Evolutionary conservation across 1,140 invertebrate species (phyloP), one percentile per base, ranked within the genome.

Genomic region (Bemisia tabaci): DNA sequence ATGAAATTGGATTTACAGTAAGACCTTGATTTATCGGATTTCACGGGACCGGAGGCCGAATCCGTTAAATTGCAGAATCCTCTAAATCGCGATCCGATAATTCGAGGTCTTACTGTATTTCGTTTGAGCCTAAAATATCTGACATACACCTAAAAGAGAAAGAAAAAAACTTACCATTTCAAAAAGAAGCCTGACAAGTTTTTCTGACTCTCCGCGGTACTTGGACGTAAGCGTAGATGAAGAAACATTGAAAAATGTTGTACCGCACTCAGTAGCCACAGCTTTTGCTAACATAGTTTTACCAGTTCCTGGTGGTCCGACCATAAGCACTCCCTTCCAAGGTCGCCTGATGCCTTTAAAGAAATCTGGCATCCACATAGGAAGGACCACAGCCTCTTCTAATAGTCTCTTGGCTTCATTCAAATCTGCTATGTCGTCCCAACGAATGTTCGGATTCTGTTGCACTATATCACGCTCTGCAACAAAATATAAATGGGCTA

Each of bases 201-300:
- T 99, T 80, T 99, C 97, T 0, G 94, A 97, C 80, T 99, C 97
- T 21, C 97, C 97, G 65, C 96, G 84, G 78, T 97, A 99, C 79
- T 99, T 99, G 26, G 94, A 97, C 1, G 95, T 97, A 26, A 99
- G 82, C 0, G 94, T 97, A 1, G 95, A 96, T 0, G 95, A 95
- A 22, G 95, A 97, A 2, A 99, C 95, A 80, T 97, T 98, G 77
- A 99, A 99, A 80, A 99, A 99, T 0, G 97, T 99, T 62, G 97
- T 98, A 23, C 92, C 91, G 80, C 97, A 99, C 82, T 99, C 97
- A 0, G 97, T 99, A 22, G 97, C 97, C 2, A 99, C 95, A 11
- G 97, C 97, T 81, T 99, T 99, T 22, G 97, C 97, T 60, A 99
- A 79, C 91, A 99, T 93, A 0, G 97, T 99, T 84, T 99, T 99